Conservation (phyloP, 1,140 invertebrate genomes). For the Chymomyza costata region DNA sequence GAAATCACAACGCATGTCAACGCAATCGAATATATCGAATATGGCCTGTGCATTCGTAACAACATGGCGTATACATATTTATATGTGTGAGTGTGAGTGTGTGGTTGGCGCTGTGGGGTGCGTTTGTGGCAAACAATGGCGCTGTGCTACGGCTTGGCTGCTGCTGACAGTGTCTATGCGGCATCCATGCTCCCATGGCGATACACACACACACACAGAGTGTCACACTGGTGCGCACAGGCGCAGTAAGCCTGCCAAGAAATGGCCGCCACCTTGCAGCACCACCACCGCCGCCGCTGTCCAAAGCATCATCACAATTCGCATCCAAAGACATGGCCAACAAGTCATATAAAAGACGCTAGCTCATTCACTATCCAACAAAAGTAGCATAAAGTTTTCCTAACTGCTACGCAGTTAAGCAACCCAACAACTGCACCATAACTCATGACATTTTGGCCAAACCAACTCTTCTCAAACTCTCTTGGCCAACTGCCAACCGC, state of each 20-base stretch:
- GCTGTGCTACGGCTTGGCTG: constrained; percentile 26
- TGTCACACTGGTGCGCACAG: constrained; percentile 52
- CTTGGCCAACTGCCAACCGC: constrained; percentile 27
- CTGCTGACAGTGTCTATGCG: constrained; percentile 54
- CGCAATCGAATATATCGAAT: constrained; percentile 42
- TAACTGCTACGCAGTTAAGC: constrained; percentile 14
- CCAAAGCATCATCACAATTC: no score
- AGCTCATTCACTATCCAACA: no score
- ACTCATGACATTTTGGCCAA: constrained; percentile 59
- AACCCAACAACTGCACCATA: constrained; percentile 18
- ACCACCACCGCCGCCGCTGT: constrained; percentile 10
- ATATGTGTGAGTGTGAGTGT: constrained; percentile 17
- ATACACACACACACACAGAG: constrained; percentile 23
- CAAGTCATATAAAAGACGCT: no score
- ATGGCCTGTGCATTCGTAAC: constrained; percentile 29
- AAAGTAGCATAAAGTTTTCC: constrained; percentile 29
- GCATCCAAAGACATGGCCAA: no score
- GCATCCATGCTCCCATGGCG: constrained; percentile 49
- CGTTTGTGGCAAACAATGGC: constrained; percentile 59
- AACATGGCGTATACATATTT: not conserved
- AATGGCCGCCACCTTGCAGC: constrained; percentile 55
- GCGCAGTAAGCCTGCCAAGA: constrained; percentile 62
- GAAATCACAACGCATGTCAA: constrained; percentile 33
- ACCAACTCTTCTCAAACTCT: no score
- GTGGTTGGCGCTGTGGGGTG: constrained; percentile 25